Evolutionary conservation across 2,888 invertebrate species (phyloP), one percentile per base, ranked within the genome.

Genomic region (Aphodius sticticus): DNA sequence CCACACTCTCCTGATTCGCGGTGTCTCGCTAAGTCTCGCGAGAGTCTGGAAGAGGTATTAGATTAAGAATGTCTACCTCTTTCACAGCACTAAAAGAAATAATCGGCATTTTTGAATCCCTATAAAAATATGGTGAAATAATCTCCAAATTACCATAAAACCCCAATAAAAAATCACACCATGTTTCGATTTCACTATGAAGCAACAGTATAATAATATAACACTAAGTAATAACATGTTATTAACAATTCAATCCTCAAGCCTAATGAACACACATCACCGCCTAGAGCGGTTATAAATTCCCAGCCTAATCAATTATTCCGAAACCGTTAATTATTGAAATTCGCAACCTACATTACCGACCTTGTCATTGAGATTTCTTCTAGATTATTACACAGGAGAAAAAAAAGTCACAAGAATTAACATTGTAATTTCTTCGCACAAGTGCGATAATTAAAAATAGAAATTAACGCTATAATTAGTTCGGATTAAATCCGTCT

Each of bases 231-330:
- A 53, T 53, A 53, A 53, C 53, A 53, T 53, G 53, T 53, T 53
- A 53, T 53, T 53, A 53, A 53, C 53, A 53, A 53, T 53, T 53
- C 53, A 5, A 12, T 9, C 53, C 53, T 53, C 53, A 7, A 3
- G 12, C 53, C 12, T 5, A 53, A 5, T 53, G 53, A 53, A 9
- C 53, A 53, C 7, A 53, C 12, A 26, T 26, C 26, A 26, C 26
- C 26, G 26, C 26, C 3, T 26, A 1, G 9, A 53, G 12, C 53
- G 53, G 1, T 9, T 53, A 53, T 53, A 53, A 53, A 53, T 53
- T 53, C 53, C 53, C 53, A 53, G 53, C 53, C 53, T 53, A 53
- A 53, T 53, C 53, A 53, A 53, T 53, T 53, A 53, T 53, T 53
- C 53, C 12, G 53, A 53, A 53, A 5, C 53, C 53, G 53, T 53